Evolutionary conservation across 1,140 invertebrate species (phyloP).

Genomic region (Cepaea nemoralis): DNA sequence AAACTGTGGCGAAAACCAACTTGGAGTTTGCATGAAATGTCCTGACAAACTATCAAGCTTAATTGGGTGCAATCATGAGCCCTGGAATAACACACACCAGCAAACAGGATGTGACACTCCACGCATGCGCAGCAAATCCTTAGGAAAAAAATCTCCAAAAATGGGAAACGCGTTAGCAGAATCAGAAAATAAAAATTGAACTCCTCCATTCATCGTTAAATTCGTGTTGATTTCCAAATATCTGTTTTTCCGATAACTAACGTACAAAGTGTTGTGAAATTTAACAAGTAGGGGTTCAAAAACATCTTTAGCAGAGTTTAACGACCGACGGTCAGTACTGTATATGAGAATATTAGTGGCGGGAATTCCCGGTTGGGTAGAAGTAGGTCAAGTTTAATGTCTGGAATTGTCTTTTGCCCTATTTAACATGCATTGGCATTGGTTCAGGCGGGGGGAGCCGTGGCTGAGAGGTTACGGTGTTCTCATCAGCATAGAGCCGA

Average conservation of each 20-base stretch:
- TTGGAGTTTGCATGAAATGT: neutral
- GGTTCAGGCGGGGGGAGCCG: too few relatives aligned
- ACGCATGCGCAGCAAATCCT: constrained; percentile 32
- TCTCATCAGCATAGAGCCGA: too few relatives aligned
- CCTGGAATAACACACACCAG: constrained; percentile 38
- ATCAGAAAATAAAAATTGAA: constrained; percentile 12
- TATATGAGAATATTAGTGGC: neutral
- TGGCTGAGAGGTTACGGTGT: too few relatives aligned
- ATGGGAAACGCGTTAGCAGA: constrained; percentile 34
- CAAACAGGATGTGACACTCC: constrained; percentile 35
- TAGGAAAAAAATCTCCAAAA: constrained; percentile 37
- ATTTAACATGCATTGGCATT: too few relatives aligned
- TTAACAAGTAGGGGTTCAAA: too few relatives aligned
- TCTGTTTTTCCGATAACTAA: too few relatives aligned
- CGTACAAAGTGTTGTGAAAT: too few relatives aligned
- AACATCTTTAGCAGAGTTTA: too few relatives aligned
- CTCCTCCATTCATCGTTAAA: neutral
- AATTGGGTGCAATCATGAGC: constrained; percentile 44
- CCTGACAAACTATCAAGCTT: neutral
- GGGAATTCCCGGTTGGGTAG: neutral
- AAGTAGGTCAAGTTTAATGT: constrained; percentile 5
- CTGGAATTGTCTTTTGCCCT: too few relatives aligned
- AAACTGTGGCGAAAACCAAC: neutral
- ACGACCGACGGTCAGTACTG: too few relatives aligned
- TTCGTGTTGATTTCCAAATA: too few relatives aligned